Base-by-base conservation (phyloP, 2,888 invertebrate species). In the Meteorus cinctellus region DNA sequence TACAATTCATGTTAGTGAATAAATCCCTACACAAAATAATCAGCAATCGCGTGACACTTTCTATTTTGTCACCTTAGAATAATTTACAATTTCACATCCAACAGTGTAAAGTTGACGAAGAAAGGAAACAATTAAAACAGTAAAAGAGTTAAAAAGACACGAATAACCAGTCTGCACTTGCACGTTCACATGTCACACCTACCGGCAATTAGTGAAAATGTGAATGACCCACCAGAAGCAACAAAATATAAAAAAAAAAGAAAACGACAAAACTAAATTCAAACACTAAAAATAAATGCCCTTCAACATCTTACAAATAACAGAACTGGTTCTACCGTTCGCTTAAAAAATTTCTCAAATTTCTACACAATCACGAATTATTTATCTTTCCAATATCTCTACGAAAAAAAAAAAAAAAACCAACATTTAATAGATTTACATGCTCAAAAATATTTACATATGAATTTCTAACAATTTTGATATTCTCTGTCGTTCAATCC, bases 51-150 rank as follows among this genome's bases (percentile, higher is more conserved):
- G 73, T 73, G 73, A 67, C 66, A 12, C 27, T 24, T 27, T 36
- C 27, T 67, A 66, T 67, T 67, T 67, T 73, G 73, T 73, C 73
- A n/a, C 48, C n/a, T 48, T 16, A 6, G 16, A 48, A 14, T 48
- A 48, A 48, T 48, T 48, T 48, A 48, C n/a, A n/a, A n/a, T 48
- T 48, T 12, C 12, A 41, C 41, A 41, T 48, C 16, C 16, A n/a
- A 4, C 4, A 14, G 5, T 16, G n/a, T 16, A 16, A n/a, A 16
- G n/a, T 48, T 14, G 48, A 41, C 14, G n/a, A 48, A n/a, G 16
- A n/a, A 45, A 14, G n/a, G 6, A 14, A 14, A 4, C 16, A 48
- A n/a, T 48, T 6, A n/a, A 48, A 16, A 12, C 12, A 8, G 41
- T 41, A 12, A 41, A 41, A 12, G 34, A 34, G 5, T 2, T 0